Evolutionary conservation across 2,888 invertebrate genomes (phyloP), one percentile per base, ranked within the genome.

Genomic region (Tyria jacobaeae): DNA sequence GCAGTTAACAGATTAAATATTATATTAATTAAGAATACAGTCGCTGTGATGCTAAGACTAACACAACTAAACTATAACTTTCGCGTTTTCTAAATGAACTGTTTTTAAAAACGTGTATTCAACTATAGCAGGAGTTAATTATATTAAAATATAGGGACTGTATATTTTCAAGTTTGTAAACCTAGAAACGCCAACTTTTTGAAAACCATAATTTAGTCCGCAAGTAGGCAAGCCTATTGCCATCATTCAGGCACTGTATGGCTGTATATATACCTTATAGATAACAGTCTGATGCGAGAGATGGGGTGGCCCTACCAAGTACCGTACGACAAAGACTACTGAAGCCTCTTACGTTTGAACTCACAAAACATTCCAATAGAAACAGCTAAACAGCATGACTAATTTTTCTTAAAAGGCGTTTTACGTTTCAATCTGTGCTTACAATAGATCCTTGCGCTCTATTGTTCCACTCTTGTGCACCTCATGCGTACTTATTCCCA

Each of bases 401-500:
- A 70, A 76, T 68, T 66, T 44, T 44, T 61, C 57, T 55, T 57
- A 78, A 78, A 71, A 60, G 61, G 61, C 66, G 57, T 70, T 68
- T 72, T 73, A 78, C 71, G 63, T 68, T 76, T 78, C 65, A 70
- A 73, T 71, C 63, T 62, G n/a, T 35, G 60, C 57, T 68, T 62
- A 75, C 75, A 76, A 78, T 68, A 69, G 66, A 69, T 70, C 50
- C 66, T 56, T 66, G 63, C 55, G 35, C 39, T 37, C 68, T 57
- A 69, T 75, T 79, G 75, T 78, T 68, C 52, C 53, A 71, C 68
- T 56, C 62, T 47, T 57, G 53, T 10, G 47, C 41, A 57, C 62
- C 53, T 62, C 44, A 60, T 76, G 76, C 68, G 74, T 71, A 78
- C 81, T 81, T 82, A 81, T 71, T 70, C 80, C 78, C 74, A 75